Evolutionary conservation across 2,888 invertebrate species (phyloP), one percentile per base, ranked within the genome.

Genomic region (Epicampocera succincta): DNA sequence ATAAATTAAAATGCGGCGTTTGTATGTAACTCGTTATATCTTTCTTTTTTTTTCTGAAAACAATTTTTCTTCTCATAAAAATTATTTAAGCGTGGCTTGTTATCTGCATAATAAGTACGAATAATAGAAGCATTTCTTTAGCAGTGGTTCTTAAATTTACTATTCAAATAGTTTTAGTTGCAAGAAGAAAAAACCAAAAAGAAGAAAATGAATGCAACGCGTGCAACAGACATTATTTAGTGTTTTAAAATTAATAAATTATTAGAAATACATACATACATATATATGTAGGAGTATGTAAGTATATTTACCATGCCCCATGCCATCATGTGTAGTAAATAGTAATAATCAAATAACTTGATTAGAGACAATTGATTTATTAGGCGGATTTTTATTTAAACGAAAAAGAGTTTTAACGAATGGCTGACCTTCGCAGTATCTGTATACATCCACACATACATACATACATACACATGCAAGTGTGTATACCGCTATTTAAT

Each of bases 351-450:
- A 65, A 66, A 60, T 61, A 50, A 68, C 56, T 72, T 75, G 76
- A 73, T 73, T 73, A 68, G 72, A 76, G 63, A 63, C 72, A 77
- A 56, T 68, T 81, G 81, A 81, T 81, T 81, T 81, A 81, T 81
- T 77, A 73, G 21, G 63, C 81, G 81, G 81, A 81, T 73, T 80
- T 68, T 33, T 52, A 19, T n/a, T 77, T 72, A 38, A 44, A 33
- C 13, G 19, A 13, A 50, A 44, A 33, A 61, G 72, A 50, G 42
- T 72, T 8, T 72, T 66, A 65, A 75, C 52, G 44, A 80, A 58
- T 44, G 50, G 42, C 33, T 38, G 48, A 56, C 63, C 56, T 50
- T 1, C n/a, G 6, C n/a, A 40, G 17, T 19, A 50, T 19, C 25
- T 25, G 5, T 5, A 25, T 25, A 25, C 25, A 25, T 25, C 2